Conservation (phyloP, 2,797 vertebrate species). For the Alectoris magna region DNA sequence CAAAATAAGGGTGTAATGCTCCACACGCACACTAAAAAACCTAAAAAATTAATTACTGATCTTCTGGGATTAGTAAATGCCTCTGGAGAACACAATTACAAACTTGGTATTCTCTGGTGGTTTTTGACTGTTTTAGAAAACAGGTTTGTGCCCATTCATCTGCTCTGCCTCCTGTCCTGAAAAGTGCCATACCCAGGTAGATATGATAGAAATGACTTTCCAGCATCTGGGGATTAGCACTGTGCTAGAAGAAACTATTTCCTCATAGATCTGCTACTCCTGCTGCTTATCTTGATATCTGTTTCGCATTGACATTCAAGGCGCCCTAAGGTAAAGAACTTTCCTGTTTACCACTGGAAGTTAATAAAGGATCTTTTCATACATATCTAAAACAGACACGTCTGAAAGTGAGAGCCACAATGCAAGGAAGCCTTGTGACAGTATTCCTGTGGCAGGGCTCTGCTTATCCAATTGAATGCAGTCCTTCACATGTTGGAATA, state of each 20-base stretch:
- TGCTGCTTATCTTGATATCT: background rate
- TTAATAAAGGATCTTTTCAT: background rate
- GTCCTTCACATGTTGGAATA: background rate
- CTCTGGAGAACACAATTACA: background rate
- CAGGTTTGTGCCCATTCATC: background rate
- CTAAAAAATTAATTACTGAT: background rate
- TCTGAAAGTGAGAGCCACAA: background rate
- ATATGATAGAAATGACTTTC: slow-evolving; percentile 18
- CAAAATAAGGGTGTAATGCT: background rate
- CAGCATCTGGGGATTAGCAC: background rate
- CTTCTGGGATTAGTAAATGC: background rate
- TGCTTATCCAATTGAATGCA: background rate
- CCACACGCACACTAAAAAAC: background rate
- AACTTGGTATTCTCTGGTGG: background rate
- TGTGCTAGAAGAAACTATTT: background rate
- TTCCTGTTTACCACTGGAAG: background rate
- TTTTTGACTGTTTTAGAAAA: background rate
- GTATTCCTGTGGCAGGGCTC: background rate
- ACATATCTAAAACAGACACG: background rate
- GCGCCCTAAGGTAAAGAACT: background rate
- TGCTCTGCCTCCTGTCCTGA: background rate
- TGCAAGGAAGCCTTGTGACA: background rate
- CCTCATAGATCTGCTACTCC: background rate
- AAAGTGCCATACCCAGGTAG: background rate
- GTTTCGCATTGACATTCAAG: slow-evolving; percentile 21